Base-by-base conservation (phyloP, 2,797 vertebrate species). In the Hypotaenidia okinawae region DNA sequence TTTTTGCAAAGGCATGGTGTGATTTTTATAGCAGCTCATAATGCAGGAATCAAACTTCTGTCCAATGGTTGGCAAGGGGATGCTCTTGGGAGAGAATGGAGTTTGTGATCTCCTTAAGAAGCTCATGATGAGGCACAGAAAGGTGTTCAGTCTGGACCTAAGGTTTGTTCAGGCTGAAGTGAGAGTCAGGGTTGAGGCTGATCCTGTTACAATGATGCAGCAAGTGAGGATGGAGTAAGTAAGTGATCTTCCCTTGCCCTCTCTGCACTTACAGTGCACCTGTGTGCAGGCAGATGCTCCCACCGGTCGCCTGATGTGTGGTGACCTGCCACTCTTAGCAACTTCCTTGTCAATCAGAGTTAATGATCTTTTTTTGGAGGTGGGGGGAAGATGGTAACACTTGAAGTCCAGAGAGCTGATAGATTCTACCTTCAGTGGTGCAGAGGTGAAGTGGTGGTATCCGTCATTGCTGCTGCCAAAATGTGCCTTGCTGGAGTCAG, bases 261-360 rank as follows among this genome's bases (percentile, higher is more conserved):
- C 47, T 24, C n/a, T 8, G 22, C n/a, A 49, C 8, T 49, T 25
- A 9, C 9, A 0, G 52, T 19, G 49, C 5, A 4, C 16, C 8
- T 13, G 47, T 0, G 2, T 8, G 59, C 66, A 3, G 47, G 59
- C 39, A 43, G 27, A 1, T 24, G 43, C 66, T 62, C 16, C 30
- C 12, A 10, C 0, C 1, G 4, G 6, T 35, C 16, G 0, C 45
- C 22, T 25, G 1, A 4, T 16, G 2, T 2, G 8, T 4, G 2
- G 41, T 24, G 55, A 35, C 37, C 59, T 57, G 49, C 54, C 35
- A 2, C 19, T 64, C 35, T 12, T 3, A 28, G 32, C 24, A 39
- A 8, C 28, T n/a, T 16, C 28, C 11, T 8, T 15, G 19, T 6
- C 49, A 73, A 23, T 30, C 72, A 11, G 59, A 68, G 43, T 45